Conservation (phyloP, 2,888 invertebrate genomes). For the Geophilus truncorum region DNA sequence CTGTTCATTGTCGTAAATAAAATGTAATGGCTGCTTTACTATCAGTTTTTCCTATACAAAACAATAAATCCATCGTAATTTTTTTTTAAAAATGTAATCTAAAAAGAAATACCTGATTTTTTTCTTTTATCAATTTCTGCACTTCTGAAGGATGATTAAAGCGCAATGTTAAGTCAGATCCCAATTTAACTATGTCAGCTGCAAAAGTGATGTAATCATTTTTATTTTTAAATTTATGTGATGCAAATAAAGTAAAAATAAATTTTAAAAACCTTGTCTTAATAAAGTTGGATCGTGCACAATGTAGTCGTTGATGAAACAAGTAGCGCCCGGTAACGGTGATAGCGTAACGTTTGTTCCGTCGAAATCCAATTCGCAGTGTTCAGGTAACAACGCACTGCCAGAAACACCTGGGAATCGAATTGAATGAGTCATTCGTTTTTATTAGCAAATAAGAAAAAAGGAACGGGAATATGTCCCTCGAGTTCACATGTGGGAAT, state of each 20-base stretch:
- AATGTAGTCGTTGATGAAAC: not conserved
- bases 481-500: not conserved
- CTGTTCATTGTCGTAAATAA: not conserved
- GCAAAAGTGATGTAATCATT: not conserved
- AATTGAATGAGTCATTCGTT: slow-evolving; percentile 10
- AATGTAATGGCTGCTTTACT: not conserved
- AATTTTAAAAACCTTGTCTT: slow-evolving; percentile 6
- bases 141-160: slow-evolving; percentile 31
- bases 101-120: not conserved
- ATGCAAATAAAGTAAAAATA: not conserved
- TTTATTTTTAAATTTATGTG: slow-evolving; percentile 1
- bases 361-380: slow-evolving; percentile 31
- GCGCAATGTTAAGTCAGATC: not conserved
- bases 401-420: not conserved
- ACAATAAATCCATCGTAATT: too few species aligned
- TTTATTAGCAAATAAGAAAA: not conserved
- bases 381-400: not conserved
- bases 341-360: not conserved
- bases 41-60: not conserved
- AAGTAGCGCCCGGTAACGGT: not conserved
- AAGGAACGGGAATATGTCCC: not conserved
- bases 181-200: slow-evolving; percentile 32
- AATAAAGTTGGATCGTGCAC: not conserved
- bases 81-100: not conserved
- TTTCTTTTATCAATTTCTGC: slow-evolving; percentile 14